phyloP scores from a whole-genome alignment of 2,113 vertebrate species.

The Lagopus leucura region DNA sequence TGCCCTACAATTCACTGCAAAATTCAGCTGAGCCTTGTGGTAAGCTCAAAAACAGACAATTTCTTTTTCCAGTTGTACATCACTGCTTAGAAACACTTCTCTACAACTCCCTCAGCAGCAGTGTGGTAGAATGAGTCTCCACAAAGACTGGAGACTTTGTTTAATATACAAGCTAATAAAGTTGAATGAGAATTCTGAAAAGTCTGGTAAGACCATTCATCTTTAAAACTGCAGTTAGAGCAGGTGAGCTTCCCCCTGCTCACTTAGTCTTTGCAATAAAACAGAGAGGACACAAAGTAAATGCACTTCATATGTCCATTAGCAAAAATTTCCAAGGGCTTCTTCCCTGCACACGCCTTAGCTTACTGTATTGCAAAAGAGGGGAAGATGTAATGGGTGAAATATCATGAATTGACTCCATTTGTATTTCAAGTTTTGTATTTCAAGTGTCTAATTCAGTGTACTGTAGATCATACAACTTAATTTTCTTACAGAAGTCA shows the following conservation, averaged over 20 bases:
- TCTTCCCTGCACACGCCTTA: background rate
- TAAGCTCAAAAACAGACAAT: background rate
- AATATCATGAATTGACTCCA: background rate
- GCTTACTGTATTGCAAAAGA: background rate
- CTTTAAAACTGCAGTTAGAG: background rate
- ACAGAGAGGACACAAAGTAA: background rate
- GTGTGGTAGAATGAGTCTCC: background rate
- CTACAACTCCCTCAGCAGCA: background rate
- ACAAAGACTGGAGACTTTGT: background rate
- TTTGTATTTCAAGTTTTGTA: background rate
- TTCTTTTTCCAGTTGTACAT: background rate
- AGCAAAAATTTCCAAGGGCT: background rate
- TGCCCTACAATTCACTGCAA: background rate
- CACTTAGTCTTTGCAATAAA: background rate
- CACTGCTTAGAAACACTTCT: background rate
- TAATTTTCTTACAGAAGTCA: background rate
- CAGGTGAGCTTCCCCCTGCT: background rate
- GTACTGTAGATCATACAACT: background rate
- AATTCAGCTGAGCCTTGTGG: background rate
- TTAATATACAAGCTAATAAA: background rate
- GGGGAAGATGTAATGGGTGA: background rate
- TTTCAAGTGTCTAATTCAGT: background rate
- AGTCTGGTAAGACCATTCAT: background rate
- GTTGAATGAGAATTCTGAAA: background rate
- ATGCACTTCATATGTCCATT: background rate